Evolutionary conservation across 1,140 invertebrate species (phyloP).

Genomic region (Calliphora vicina): DNA sequence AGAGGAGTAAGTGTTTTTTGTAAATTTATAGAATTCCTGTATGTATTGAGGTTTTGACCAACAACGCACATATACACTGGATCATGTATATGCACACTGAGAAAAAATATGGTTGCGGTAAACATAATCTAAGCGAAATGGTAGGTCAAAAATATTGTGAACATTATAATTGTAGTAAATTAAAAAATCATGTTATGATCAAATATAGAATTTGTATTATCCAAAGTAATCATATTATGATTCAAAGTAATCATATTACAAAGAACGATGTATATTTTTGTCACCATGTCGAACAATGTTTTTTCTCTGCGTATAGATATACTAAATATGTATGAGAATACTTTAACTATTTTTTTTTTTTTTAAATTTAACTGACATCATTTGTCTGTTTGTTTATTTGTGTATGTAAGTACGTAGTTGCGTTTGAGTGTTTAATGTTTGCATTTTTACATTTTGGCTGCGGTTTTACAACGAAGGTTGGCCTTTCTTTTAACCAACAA

Average conservation of each 20-base stretch:
- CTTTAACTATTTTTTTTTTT: not conserved
- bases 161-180: too few species aligned
- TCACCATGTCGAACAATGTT: too few species aligned
- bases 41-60: not conserved
- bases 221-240: too few species aligned
- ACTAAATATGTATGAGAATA: too few species aligned
- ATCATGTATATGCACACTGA: not conserved
- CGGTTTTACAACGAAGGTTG: not conserved
- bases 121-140: too few species aligned
- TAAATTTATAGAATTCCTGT: not conserved
- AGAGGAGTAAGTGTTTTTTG: not conserved
- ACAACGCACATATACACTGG: not conserved
- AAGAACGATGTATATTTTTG: too few species aligned
- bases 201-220: too few species aligned
- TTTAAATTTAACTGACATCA: conserved; percentile 24
- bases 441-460: not conserved
- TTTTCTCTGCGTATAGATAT: too few species aligned
- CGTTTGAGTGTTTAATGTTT: not conserved
- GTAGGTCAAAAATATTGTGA: too few species aligned
- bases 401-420: not conserved
- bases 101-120: too few species aligned
- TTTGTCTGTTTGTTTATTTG: not conserved
- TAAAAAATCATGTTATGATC: too few species aligned
- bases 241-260: too few species aligned
- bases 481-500: not conserved